Evolutionary conservation across 1,140 invertebrate species (phyloP), one percentile per base, ranked within the genome.

Genomic region (Metopolophium dirhodum): DNA sequence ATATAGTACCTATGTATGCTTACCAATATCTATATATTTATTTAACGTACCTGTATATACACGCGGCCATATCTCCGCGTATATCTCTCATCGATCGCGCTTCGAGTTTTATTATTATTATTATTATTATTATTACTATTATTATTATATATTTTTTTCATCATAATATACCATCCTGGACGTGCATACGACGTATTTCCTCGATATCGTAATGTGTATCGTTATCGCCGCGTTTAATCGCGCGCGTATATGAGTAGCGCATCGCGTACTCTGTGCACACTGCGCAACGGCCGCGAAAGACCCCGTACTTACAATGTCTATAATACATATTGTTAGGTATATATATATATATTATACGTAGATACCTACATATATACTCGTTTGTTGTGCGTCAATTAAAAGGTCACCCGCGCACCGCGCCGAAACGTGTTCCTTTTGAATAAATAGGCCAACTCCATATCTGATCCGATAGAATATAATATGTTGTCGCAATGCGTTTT

Each of bases 381-480:
- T 41, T 37, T 37, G 23, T 41, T 41, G 37, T 82, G 26, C 49
- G 82, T 82, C 91, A 92, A 92, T 92, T 92, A 92, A 92, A 92
- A 92, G 91, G 91, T 92, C 47, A 85, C 68, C 91, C 61, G 68
- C 35, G 61, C 87, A 51, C 87, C n/a, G 9, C 49, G n/a, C 54
- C 88, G 49, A 49, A 92, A 92, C 91, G 77, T 92, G 91, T 93
- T 93, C 82, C 49, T 51, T 93, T 86, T 54, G 49, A 93, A 93
- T 57, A 93, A 93, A 93, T 93, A 93, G 91, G 91, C 91, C 91
- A 93, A 85, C 77, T 86, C 91, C 91, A 93, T 93, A 93, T 93
- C 91, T 51, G 91, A 82, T 93, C 49, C 77, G 91, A 93, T 86
- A 54, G 82, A 85, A 85, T 51, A 49, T 35, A 85, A 85, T 37